phyloP scores from a whole-genome alignment of 2,113 vertebrate genomes.

The Muntiacus muntjak region DNA sequence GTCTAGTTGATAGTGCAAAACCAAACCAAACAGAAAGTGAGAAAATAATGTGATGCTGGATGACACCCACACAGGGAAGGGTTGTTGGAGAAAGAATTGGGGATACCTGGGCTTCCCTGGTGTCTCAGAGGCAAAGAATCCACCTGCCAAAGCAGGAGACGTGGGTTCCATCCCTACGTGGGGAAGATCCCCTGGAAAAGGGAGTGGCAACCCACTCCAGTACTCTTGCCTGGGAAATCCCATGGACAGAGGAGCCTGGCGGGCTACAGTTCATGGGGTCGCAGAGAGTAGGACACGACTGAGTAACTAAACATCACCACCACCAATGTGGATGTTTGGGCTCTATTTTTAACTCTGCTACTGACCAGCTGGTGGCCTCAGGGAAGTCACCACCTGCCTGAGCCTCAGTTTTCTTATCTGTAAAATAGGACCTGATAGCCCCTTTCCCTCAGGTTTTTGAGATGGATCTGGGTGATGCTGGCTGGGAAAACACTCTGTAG shows the following conservation, averaged over 20 bases:
- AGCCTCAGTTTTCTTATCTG: not conserved
- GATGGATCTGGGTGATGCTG: accelerated
- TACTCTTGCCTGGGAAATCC: not conserved
- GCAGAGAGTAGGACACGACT: not conserved
- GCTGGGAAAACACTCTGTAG: not conserved
- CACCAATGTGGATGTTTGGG: not conserved
- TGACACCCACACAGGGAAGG: not conserved
- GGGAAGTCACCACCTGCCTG: not conserved
- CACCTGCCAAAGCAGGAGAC: not conserved
- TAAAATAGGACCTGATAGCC: not conserved
- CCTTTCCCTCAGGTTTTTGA: not conserved
- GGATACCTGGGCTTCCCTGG: not conserved
- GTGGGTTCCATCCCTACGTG: not conserved
- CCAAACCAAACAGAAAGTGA: not conserved
- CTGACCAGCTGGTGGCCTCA: not conserved
- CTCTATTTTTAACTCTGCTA: not conserved
- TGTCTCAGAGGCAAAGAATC: not conserved
- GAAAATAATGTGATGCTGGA: not conserved
- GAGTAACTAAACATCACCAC: not conserved
- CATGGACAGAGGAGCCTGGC: not conserved
- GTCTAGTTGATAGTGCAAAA: not conserved
- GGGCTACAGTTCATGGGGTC: not conserved
- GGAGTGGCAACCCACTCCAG: not conserved
- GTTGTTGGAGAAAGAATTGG: not conserved
- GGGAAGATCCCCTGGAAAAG: not conserved